These are phyloP conservation scores for Tiliacea aurago DNA, from an alignment of 2,888 invertebrate species.

Conservation along the genomic window DNA sequence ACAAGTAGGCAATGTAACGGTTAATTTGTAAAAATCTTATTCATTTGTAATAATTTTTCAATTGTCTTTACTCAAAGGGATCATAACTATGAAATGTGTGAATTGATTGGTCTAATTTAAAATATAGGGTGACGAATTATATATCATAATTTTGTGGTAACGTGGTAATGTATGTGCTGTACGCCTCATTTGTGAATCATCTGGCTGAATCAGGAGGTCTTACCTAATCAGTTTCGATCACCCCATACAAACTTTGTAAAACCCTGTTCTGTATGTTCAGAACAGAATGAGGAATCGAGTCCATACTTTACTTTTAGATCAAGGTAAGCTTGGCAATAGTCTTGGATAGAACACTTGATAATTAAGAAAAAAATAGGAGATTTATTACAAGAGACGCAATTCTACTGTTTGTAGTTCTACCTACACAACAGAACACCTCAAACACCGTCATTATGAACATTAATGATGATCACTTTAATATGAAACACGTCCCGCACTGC, in stretches of 20 bases:
- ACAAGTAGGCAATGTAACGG: conserved; percentile 40
- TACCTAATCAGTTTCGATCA: too few relatives aligned
- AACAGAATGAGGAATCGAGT: background rate
- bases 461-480: conserved; percentile 51
- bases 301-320: background rate
- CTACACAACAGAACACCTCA: conserved; percentile 1
- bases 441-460: conserved; percentile 19
- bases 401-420: conserved; percentile 9
- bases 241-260: too few relatives aligned
- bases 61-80: conserved; percentile 44
- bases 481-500: conserved; percentile 39
- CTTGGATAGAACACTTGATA: too few relatives aligned
- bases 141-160: conserved; percentile 30
- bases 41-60: conserved; percentile 56
- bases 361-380: background rate
- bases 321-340: background rate
- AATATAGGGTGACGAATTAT: conserved; percentile 40
- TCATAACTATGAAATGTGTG: conserved; percentile 37
- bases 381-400: background rate
- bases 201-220: background rate
- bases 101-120: conserved; percentile 34
- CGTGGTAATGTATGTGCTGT: conserved; percentile 1
- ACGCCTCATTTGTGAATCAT: conserved; percentile 13
- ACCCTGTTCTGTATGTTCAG: background rate
- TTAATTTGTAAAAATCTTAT: conserved; percentile 55